A percentile compares a stretch with the other conserved stretches of the same genome.
phyloP scores from a whole-genome alignment of 2,888 invertebrate species.

The Lasioglossum villosulum region DNA sequence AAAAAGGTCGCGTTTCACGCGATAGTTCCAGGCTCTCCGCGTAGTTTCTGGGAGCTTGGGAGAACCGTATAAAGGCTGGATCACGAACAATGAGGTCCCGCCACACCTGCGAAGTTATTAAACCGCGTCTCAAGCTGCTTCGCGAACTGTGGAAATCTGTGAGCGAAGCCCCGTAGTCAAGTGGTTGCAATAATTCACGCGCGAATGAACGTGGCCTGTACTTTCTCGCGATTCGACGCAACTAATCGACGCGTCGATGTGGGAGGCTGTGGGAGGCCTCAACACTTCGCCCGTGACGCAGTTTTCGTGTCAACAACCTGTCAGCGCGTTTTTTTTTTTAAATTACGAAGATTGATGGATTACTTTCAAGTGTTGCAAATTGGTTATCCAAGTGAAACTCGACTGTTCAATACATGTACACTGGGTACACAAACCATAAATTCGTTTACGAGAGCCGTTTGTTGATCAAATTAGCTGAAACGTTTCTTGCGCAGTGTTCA shows the following conservation, averaged over 20 bases:
- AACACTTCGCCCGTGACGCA: not conserved
- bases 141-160: constrained; percentile 39
- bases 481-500: not conserved
- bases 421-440: no score
- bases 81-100: constrained; percentile 25
- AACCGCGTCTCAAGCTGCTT: constrained; percentile 22
- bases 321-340: not conserved
- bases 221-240: constrained; percentile 50
- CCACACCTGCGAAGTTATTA: constrained; percentile 44
- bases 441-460: no score
- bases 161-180: constrained; percentile 1
- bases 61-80: constrained; percentile 1
- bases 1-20: constrained; percentile 4
- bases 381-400: not conserved
- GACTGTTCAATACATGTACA: no score
- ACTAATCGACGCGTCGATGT: constrained; percentile 31
- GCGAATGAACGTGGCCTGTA: constrained; percentile 17
- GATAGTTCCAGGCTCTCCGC: not conserved
- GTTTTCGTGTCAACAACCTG: not conserved
- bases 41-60: not conserved
- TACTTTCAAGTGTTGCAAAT: not conserved
- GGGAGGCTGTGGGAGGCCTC: not conserved
- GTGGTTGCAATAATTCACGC: constrained; percentile 33
- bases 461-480: not conserved
- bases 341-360: not conserved